Percentiles rank a stretch among this genome's conserved stretches.
phyloP scores from a whole-genome alignment of 2,113 vertebrate genomes.

The Brevimyrus niger region DNA sequence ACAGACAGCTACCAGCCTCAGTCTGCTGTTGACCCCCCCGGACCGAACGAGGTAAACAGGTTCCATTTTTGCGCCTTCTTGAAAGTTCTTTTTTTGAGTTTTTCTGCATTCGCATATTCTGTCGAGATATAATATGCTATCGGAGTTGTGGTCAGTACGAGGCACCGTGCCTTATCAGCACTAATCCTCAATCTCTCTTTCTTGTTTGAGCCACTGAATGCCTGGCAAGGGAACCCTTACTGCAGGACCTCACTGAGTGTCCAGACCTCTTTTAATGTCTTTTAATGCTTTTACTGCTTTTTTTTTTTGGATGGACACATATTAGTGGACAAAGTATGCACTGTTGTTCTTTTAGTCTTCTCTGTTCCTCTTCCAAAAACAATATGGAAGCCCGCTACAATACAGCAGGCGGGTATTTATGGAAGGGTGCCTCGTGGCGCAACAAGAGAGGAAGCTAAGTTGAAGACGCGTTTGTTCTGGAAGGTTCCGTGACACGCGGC shows the following conservation, averaged over 20 bases:
- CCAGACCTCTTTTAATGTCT: not conserved
- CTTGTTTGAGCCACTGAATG: not conserved
- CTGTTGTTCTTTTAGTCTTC: not conserved
- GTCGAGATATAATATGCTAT: not conserved
- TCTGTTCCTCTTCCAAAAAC: not conserved
- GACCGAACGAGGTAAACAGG: conserved; percentile 78
- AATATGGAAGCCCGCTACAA: not conserved
- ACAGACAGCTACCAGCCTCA: conserved; percentile 72
- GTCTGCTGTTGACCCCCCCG: conserved; percentile 65
- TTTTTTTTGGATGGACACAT: not conserved
- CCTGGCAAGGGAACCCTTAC: not conserved
- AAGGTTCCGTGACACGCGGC: not conserved
- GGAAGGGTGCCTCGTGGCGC: not conserved
- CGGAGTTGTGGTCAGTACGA: not conserved
- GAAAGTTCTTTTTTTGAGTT: not conserved
- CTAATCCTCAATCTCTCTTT: not conserved
- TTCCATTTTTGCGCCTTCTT: not conserved
- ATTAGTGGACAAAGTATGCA: not conserved
- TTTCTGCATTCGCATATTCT: not conserved
- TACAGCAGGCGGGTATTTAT: not conserved
- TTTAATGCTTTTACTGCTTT: not conserved
- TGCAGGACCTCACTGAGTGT: not conserved
- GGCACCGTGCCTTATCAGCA: not conserved
- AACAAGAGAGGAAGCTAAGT: not conserved
- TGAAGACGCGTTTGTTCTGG: conserved; percentile 2